A percentile compares a stretch with the other conserved stretches of the same genome.
Evolutionary conservation across 2,888 invertebrate genomes (phyloP).

Genomic region (Tigriopus californicus): DNA sequence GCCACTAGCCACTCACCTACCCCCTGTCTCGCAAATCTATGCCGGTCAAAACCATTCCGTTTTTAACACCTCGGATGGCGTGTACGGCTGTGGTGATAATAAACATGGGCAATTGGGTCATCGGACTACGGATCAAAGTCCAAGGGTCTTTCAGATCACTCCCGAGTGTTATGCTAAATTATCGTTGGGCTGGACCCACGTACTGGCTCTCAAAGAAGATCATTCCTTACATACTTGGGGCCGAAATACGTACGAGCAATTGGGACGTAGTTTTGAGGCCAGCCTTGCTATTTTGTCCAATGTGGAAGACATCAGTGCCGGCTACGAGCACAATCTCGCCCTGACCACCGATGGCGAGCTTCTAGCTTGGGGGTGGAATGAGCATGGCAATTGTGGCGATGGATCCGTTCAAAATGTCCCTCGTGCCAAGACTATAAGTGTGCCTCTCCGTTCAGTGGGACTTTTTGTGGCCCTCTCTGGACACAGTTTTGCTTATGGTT

Average conservation of each 20-base stretch:
- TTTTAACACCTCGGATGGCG: slow-evolving; percentile 35
- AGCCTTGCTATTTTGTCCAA: slow-evolving; percentile 31
- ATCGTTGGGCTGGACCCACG: slow-evolving; percentile 59
- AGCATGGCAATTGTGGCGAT: slow-evolving; percentile 66
- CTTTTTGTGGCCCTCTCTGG: slow-evolving; percentile 34
- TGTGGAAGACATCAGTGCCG: slow-evolving; percentile 39
- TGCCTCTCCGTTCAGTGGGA: slow-evolving; percentile 17
- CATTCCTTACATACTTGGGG: slow-evolving; percentile 54
- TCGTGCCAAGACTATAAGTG: slow-evolving; percentile 29
- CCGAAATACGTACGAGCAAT: slow-evolving; percentile 56
- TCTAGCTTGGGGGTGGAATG: slow-evolving; percentile 75
- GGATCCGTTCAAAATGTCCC: slow-evolving; percentile 33
- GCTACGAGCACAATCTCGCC: slow-evolving; percentile 60
- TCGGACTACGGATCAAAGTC: slow-evolving; percentile 27
- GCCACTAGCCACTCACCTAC: slow-evolving; percentile 29
- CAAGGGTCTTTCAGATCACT: slow-evolving; percentile 33
- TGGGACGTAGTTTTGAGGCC: slow-evolving; percentile 25
- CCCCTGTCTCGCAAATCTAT: slow-evolving; percentile 40
- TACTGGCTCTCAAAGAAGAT: slow-evolving; percentile 31
- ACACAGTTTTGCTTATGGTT: slow-evolving; percentile 31
- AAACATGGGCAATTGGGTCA: slow-evolving; percentile 56
- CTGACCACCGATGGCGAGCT: slow-evolving; percentile 38
- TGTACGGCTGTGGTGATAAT: slow-evolving; percentile 62
- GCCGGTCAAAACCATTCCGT: slow-evolving; percentile 62
- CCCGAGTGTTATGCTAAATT: slow-evolving; percentile 26